A percentile compares a stretch with the other conserved stretches of the same genome.
phyloP scores from a whole-genome alignment of 2,113 vertebrate genomes.

The Cyanocitta stelleri region DNA sequence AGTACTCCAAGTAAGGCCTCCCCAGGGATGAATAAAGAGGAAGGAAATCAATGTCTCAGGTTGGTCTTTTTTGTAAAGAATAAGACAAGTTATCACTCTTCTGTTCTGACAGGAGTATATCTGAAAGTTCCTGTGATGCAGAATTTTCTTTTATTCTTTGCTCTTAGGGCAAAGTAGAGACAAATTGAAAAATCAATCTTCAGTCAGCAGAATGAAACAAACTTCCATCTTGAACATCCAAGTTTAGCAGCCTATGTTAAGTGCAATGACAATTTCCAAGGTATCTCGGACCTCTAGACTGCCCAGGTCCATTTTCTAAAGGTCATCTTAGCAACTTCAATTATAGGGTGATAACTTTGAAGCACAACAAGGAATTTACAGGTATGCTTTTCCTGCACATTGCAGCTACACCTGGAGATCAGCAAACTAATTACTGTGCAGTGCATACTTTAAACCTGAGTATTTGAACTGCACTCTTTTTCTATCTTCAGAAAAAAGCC shows the following conservation, averaged over 20 bases:
- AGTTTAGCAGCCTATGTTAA: not conserved
- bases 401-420: not conserved
- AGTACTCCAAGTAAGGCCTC: not conserved
- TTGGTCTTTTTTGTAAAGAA: not conserved
- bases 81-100: not conserved
- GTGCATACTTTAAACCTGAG: not conserved
- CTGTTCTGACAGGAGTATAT: not conserved
- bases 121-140: not conserved
- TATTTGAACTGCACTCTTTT: not conserved
- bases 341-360: not conserved
- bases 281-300: not conserved
- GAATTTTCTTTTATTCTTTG: not conserved
- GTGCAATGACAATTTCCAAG: not conserved
- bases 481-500: not conserved
- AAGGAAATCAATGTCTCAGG: not conserved
- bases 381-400: not conserved
- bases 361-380: not conserved
- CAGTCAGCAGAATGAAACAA: not conserved
- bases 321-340: not conserved
- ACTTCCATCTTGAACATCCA: not conserved
- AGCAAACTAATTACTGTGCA: not conserved
- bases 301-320: not conserved
- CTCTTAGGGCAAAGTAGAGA: not conserved
- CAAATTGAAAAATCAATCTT: not conserved
- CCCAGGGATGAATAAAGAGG: not conserved